Conservation (phyloP, 2,113 vertebrate genomes). For the Rhynchomys soricoides region DNA sequence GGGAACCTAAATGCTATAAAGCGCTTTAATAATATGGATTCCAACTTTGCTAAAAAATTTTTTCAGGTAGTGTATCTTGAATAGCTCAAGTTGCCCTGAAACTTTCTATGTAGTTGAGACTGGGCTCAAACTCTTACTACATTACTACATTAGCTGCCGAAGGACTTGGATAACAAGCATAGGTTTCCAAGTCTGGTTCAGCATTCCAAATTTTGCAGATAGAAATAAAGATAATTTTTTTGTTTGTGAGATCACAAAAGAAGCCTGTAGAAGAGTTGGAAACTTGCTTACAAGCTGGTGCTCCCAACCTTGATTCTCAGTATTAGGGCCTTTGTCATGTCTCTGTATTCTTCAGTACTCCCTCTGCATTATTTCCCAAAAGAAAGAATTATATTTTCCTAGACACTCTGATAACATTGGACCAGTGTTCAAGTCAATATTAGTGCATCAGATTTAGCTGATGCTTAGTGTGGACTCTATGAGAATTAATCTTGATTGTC, state of each 20-base stretch:
- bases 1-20: conserved; percentile 54
- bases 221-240: conserved; percentile 37
- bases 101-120: not conserved
- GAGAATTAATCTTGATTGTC: not conserved
- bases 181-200: not conserved
- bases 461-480: not conserved
- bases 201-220: conserved; percentile 22
- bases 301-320: too few relatives aligned
- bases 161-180: not conserved
- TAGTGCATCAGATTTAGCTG: not conserved
- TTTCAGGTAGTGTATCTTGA: not conserved
- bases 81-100: not conserved
- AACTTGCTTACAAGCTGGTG: not conserved
- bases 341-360: not conserved
- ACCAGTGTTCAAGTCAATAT: not conserved
- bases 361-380: not conserved
- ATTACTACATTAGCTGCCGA: not conserved
- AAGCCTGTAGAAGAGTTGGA: not conserved
- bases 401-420: not conserved
- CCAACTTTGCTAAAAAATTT: not conserved
- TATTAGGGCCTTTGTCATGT: not conserved
- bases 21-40: not conserved
- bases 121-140: not conserved
- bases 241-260: not conserved
- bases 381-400: not conserved